A percentile compares a stretch with the other conserved stretches of the same genome.
phyloP scores from a whole-genome alignment of 2,888 invertebrate species.

The Rhamphomyia laevipes region DNA sequence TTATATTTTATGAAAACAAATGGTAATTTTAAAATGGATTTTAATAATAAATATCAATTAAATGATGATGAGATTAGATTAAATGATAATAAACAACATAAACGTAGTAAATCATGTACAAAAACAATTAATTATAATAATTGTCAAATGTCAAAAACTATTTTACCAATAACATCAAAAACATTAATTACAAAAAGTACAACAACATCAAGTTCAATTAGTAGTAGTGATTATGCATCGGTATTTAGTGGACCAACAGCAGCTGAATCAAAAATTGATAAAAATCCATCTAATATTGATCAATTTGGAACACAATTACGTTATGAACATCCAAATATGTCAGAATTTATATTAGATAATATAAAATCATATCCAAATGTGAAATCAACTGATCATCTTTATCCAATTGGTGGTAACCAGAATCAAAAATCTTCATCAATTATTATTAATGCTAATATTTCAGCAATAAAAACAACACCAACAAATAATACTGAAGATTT shows the following conservation, averaged over 20 bases:
- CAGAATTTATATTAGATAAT: constrained; percentile 29
- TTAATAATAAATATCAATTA: not conserved
- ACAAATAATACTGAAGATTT: not conserved
- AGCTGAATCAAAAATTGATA: not conserved
- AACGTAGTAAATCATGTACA: constrained; percentile 27
- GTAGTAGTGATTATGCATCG: constrained; percentile 37
- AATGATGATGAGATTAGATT: not conserved
- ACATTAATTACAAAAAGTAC: constrained; percentile 20
- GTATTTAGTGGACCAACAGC: constrained; percentile 32
- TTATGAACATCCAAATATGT: constrained; percentile 33
- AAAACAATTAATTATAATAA: constrained; percentile 16
- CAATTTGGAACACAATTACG: constrained; percentile 9
- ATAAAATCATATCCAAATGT: constrained; percentile 16
- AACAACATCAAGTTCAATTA: constrained; percentile 35
- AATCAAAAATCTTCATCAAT: constrained; percentile 1
- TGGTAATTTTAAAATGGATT: not conserved
- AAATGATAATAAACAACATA: constrained; percentile 21
- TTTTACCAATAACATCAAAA: constrained; percentile 25
- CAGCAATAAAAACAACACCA: not conserved
- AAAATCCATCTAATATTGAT: not conserved
- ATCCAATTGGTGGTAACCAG: not conserved
- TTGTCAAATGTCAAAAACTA: constrained; percentile 19
- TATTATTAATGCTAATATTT: not conserved
- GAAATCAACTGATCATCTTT: not conserved
- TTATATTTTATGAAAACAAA: not conserved